These are phyloP conservation scores for Cynoglossus semilaevis DNA, from an alignment of 2,113 vertebrate species.

Conservation along the genomic window DNA sequence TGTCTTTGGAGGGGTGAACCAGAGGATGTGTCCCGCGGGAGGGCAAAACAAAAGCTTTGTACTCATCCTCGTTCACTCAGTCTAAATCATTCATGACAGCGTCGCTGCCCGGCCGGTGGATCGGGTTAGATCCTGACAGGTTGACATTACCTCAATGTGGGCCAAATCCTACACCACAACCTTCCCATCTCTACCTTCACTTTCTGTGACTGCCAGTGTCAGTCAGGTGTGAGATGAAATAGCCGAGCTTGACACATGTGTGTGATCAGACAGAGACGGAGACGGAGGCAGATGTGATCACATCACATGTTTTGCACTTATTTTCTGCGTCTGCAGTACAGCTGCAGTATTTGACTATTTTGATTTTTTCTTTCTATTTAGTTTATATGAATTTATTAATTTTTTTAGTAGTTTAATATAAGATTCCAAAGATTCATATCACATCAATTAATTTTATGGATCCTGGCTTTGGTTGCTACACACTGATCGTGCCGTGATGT, in stretches of 20 bases:
- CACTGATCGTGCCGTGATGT: too few relatives aligned
- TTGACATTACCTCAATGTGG: constrained; percentile 27
- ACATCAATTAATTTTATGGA: too few relatives aligned
- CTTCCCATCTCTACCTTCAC: constrained; percentile 34
- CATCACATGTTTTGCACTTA: constrained; percentile 20
- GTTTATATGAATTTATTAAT: not conserved
- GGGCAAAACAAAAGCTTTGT: constrained; percentile 53
- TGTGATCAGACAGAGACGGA: constrained; percentile 9
- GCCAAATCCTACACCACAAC: constrained; percentile 40
- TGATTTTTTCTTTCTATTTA: not conserved
- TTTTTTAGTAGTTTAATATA: too few relatives aligned
- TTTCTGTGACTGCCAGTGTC: constrained; percentile 42
- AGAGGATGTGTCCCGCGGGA: constrained; percentile 51
- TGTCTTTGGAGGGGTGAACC: constrained; percentile 40
- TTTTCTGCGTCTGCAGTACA: not conserved
- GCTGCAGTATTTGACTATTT: not conserved
- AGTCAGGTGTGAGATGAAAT: constrained; percentile 56
- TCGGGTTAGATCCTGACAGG: constrained; percentile 32
- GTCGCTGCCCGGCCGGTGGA: constrained; percentile 27
- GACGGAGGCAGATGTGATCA: constrained; percentile 1
- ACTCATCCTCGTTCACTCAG: not conserved
- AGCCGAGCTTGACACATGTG: constrained; percentile 25
- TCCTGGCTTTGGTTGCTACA: too few relatives aligned
- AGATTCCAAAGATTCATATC: too few relatives aligned
- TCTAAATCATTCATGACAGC: constrained; percentile 64